These are phyloP conservation scores for Zaprionus kolodkinae DNA, from an alignment of 1,140 invertebrate genomes.

Conservation along the genomic window DNA sequence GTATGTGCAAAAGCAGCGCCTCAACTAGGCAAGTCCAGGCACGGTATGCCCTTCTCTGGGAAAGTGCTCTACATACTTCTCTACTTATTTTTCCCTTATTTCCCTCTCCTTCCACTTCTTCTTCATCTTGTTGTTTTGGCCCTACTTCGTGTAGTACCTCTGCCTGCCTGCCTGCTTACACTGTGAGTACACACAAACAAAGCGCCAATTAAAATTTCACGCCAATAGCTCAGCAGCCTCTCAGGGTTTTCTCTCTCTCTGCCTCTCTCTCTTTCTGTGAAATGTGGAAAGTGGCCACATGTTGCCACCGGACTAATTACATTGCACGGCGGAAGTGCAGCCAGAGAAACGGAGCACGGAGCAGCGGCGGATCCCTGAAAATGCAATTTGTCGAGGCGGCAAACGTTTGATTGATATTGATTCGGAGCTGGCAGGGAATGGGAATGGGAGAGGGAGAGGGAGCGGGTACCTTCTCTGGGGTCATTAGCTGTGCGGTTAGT, in stretches of 20 bases:
- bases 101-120: not conserved
- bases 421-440: conserved; percentile 54
- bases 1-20: no score
- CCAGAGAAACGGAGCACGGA: not conserved
- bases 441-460: not conserved
- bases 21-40: no score
- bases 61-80: no score
- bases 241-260: not conserved
- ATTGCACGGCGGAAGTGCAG: conserved; percentile 50
- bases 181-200: conserved; percentile 22
- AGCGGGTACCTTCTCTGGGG: conserved; percentile 20
- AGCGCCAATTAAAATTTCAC: conserved; percentile 78
- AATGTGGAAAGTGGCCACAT: conserved; percentile 53
- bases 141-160: not conserved
- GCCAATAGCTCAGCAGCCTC: conserved; percentile 65
- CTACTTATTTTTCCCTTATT: no score
- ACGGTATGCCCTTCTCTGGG: no score
- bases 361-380: conserved; percentile 19
- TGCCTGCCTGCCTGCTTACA: not conserved
- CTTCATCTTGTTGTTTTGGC: not conserved
- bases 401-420: conserved; percentile 79
- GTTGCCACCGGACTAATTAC: conserved; percentile 68
- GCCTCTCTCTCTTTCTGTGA: no score
- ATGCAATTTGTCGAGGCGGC: conserved; percentile 79
- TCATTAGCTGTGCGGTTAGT: conserved; percentile 67